Conservation (phyloP, 2,113 vertebrate species). For the Etheostoma spectabile region DNA sequence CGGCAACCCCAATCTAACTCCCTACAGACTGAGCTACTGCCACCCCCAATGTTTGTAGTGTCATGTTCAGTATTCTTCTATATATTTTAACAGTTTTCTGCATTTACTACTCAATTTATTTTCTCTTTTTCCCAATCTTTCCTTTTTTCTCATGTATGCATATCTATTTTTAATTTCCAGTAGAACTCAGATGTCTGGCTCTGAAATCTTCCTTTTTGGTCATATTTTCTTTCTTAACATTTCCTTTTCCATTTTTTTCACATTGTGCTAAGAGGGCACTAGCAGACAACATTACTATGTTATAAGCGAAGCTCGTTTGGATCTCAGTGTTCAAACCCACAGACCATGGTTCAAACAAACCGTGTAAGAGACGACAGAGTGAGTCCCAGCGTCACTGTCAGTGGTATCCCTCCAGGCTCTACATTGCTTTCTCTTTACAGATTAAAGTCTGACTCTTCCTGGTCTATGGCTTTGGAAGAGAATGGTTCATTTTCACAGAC, state of each 20-base stretch:
- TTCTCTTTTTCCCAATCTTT: not conserved
- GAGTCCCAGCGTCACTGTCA: conserved; percentile 48
- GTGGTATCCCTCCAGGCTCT: conserved; percentile 65
- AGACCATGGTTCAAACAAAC: conserved; percentile 52
- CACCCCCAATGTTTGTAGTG: not conserved
- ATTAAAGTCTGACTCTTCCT: conserved; percentile 74
- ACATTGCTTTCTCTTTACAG: conserved; percentile 65
- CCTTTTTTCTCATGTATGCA: not conserved
- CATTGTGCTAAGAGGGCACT: not conserved
- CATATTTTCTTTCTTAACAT: not conserved
- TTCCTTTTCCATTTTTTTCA: not conserved
- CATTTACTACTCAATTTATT: not conserved
- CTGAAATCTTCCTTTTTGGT: too few species aligned
- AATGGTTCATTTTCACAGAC: conserved; percentile 66
- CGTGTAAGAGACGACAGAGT: conserved; percentile 55
- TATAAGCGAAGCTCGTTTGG: conserved; percentile 33
- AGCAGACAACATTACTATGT: conserved; percentile 39
- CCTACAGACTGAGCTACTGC: too few species aligned
- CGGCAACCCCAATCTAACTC: too few species aligned
- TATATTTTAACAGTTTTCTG: not conserved
- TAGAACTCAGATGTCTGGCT: too few species aligned
- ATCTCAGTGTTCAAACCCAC: conserved; percentile 61
- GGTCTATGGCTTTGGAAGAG: conserved; percentile 52
- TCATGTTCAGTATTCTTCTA: not conserved
- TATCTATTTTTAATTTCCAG: too few species aligned